Base-by-base conservation (phyloP, 2,888 invertebrate species). In the Monoplex corrugatus region DNA sequence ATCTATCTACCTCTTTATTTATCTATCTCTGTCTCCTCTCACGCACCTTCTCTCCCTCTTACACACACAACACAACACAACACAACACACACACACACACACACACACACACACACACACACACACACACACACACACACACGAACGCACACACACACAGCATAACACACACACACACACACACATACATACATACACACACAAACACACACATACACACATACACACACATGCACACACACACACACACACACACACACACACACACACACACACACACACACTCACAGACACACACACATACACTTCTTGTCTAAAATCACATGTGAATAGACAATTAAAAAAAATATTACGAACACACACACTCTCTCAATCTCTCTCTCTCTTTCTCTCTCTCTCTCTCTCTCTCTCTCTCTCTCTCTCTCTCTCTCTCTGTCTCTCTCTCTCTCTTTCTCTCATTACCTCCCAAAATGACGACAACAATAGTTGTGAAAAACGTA, bases 131-230 rank as follows among this genome's bases (percentile, higher is more conserved):
- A 8, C 40, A 80, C 80, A 80, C 40, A 80, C 40, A 80, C 40
- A 80, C 40, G 35, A 13, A 80, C 80, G 35, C 68, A 68, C 68
- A 68, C 68, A 68, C 68, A 68, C 68, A 68, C 68, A 68, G 28
- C 16, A 19, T 28, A 19, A 68, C 68, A 68, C 68, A 68, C 68
- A 68, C 68, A 68, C 68, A 68, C 68, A 68, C 68, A 68, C 68
- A 68, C 68, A 68, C 68, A 68, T n/a, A 68, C 68, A 68, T n/a
- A 28, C 68, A 68, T n/a, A 68, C 68, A 68, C 68, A 68, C 68
- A 68, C 8, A 68, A 19, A 68, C 68, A 68, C 68, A 28, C 68
- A 68, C 8, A 68, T 2, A 6, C 68, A 68, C 68, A 68, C 68
- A n/a, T n/a, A 68, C 68, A 68, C 68, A 68, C 68, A 68, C 68